Percentiles rank a stretch among this genome's conserved stretches.
phyloP scores from a whole-genome alignment of 2,797 vertebrate genomes.

The Ateles fusciceps region DNA sequence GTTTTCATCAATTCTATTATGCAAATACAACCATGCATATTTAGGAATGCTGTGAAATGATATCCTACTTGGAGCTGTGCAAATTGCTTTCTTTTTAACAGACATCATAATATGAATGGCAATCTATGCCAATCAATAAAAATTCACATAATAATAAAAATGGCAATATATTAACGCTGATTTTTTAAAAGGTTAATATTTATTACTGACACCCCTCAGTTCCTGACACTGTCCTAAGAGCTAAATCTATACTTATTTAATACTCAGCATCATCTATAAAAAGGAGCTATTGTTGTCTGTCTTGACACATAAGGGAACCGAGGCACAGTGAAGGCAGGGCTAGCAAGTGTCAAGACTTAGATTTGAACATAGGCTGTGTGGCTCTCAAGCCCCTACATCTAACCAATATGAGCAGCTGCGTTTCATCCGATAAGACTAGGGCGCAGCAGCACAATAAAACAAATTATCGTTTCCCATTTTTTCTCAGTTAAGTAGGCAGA shows the following conservation, averaged over 20 bases:
- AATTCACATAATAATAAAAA: not conserved
- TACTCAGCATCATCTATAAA: not conserved
- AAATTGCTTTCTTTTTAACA: not conserved
- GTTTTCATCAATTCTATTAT: not conserved
- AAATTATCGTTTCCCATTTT: not conserved
- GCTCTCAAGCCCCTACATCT: not conserved
- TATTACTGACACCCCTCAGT: not conserved
- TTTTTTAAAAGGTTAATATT: not conserved
- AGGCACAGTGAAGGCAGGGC: not conserved
- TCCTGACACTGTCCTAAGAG: not conserved
- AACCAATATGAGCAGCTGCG: too few relatives aligned
- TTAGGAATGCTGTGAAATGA: not conserved
- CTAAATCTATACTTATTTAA: not conserved
- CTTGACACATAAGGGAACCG: not conserved
- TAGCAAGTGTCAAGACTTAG: not conserved
- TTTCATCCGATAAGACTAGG: not conserved
- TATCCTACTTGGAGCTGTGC: not conserved
- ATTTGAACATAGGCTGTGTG: not conserved
- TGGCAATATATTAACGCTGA: not conserved
- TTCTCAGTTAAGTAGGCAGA: not conserved
- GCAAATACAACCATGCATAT: not conserved
- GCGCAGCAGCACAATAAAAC: not conserved
- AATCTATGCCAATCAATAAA: not conserved
- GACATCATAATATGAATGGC: not conserved
- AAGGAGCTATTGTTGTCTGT: not conserved